phyloP scores from a whole-genome alignment of 2,888 invertebrate genomes.

The Atrina japonica region DNA sequence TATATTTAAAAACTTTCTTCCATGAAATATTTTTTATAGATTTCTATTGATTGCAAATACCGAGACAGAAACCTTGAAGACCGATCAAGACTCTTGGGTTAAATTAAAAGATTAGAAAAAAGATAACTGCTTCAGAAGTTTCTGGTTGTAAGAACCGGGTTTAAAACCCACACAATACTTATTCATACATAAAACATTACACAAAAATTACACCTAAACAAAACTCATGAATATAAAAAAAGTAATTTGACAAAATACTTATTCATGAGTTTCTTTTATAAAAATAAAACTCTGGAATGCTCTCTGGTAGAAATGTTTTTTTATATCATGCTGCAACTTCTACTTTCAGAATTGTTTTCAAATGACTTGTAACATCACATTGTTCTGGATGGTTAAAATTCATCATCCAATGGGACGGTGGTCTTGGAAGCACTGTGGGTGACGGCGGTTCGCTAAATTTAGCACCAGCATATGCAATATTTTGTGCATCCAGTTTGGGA shows the following conservation, averaged over 20 bases:
- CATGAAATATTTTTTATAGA: too few relatives aligned
- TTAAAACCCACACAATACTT: slow-evolving; percentile 18
- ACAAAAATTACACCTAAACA: slow-evolving; percentile 12
- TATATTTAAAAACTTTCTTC: too few relatives aligned
- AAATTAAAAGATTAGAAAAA: slow-evolving; percentile 27
- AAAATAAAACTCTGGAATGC: slow-evolving; percentile 44
- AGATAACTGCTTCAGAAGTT: slow-evolving; percentile 7
- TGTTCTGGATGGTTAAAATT: slow-evolving; percentile 49
- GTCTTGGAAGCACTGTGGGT: slow-evolving; percentile 89
- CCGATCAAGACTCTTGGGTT: slow-evolving; percentile 15
- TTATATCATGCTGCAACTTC: slow-evolving; percentile 27
- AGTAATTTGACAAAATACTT: slow-evolving; percentile 15
- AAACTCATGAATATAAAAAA: slow-evolving; percentile 31
- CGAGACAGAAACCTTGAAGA: not conserved
- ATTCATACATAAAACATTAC: slow-evolving; percentile 18
- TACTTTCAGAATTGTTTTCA: slow-evolving; percentile 78
- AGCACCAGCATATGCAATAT: slow-evolving; percentile 85
- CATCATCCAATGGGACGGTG: slow-evolving; percentile 89
- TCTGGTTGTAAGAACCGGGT: slow-evolving; percentile 14
- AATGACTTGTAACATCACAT: slow-evolving; percentile 72
- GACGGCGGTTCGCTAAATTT: slow-evolving; percentile 92
- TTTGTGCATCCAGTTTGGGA: slow-evolving; percentile 18
- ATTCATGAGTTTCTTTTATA: slow-evolving; percentile 24
- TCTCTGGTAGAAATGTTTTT: not conserved
- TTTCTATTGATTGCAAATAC: too few relatives aligned